Percentiles rank a stretch among this genome's conserved stretches.
Evolutionary conservation across 2,888 invertebrate species (phyloP).

Genomic region (Drosophila rubida): DNA sequence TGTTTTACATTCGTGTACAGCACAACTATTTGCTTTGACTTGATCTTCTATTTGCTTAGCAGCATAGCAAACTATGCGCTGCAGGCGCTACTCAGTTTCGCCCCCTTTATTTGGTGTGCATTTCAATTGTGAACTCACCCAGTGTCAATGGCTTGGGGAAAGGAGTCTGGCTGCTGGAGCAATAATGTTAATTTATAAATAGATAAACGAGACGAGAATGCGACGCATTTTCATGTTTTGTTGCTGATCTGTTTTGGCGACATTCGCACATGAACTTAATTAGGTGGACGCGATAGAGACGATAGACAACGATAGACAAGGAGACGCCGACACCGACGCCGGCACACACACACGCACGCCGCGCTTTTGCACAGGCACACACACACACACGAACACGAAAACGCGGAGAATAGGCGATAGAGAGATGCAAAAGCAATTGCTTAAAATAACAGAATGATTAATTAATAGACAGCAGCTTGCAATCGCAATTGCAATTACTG

Average conservation of each 20-base stretch:
- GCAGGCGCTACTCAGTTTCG: neutral
- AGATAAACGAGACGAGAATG: constrained; percentile 45
- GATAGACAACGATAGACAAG: constrained; percentile 29
- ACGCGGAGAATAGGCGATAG: neutral
- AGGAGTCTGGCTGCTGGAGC: constrained; percentile 3
- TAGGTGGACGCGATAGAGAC: constrained; percentile 44
- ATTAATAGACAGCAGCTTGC: constrained; percentile 35
- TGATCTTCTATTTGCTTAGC: constrained; percentile 1
- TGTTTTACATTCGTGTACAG: neutral
- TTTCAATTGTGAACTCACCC: constrained; percentile 47
- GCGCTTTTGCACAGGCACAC: constrained; percentile 31
- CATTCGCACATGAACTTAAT: constrained; percentile 63
- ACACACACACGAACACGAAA: constrained; percentile 3
- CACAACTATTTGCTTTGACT: neutral
- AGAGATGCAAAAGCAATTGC: constrained; percentile 33
- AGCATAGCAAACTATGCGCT: neutral
- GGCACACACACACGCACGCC: constrained; percentile 22
- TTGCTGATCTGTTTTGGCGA: constrained; percentile 46
- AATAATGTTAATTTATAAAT: constrained; percentile 62
- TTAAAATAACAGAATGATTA: constrained; percentile 46
- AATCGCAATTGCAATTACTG: constrained; percentile 32
- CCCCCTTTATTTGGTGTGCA: neutral
- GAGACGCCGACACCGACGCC: constrained; percentile 61
- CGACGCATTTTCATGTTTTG: constrained; percentile 51
- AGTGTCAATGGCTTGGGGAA: constrained; percentile 23